Base-by-base conservation (phyloP, 2,113 vertebrate genomes). In the Syrmaticus mikado region DNA sequence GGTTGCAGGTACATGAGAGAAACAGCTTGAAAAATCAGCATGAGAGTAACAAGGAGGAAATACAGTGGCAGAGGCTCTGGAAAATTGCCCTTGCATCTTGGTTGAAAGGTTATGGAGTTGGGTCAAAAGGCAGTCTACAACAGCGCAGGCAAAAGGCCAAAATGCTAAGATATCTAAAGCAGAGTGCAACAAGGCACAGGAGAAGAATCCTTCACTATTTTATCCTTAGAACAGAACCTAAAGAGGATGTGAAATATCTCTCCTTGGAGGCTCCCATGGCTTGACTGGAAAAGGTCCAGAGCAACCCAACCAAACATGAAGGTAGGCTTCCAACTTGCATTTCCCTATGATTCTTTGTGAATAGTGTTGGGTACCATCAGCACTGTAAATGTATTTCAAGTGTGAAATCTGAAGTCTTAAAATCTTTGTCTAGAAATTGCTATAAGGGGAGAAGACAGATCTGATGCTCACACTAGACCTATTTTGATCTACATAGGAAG, bases 231-330 rank as follows among this genome's bases (percentile, higher is more conserved):
- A 36, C 27, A 78, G 52, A 20, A 70, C n/a, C 27, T 45, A 53
- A 60, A 48, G 19, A 48, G 7, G 17, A 38, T 78, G 34, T 30
- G 57, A 75, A 82, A 67, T 71, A 14, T 81, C 22, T 11, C 6
- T 71, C 8, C 30, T 57, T 2, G 1, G 3, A 10, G 10, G 71
- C 7, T 71, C 15, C 4, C 11, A n/a, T 5, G 13, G 4, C 41
- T 50, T 71, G 38, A 46, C 13, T 22, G 52, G 16, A 25, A 16
- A 64, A 78, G 34, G 24, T 64, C 34, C 38, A 57, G 17, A 61
- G 40, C 13, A 68, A 18, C 2, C 1, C 0, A 1, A 32, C 11
- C 3, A 66, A 14, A 45, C 10, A 17, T 0, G 1, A 77, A 87
- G 61, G 7, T 0, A 48, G 10, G 14, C 25, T 61, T 88, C n/a